Base-by-base conservation (phyloP, 2,113 vertebrate species). In the Pithys albifrons region DNA sequence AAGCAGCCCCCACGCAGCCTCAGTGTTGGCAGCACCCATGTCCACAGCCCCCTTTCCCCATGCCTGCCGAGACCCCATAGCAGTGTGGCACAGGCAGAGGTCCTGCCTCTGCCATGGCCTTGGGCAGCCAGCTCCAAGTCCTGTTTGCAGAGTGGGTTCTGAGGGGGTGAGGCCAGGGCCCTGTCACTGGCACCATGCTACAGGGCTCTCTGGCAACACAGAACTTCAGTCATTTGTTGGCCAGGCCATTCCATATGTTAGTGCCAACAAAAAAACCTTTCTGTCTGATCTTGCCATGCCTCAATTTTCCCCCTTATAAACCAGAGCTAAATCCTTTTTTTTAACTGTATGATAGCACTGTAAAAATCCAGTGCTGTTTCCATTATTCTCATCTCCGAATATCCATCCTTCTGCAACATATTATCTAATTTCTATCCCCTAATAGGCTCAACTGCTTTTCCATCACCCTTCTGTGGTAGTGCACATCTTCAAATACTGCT, bases 51-150 rank as follows among this genome's bases (percentile, higher is more conserved):
- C 49, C 49, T 19, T 9, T 33, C 11, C 39, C 16, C 57, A 16
- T 7, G 24, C 62, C 43, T 6, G 0, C 39, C 23, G 2, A 7
- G 19, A 3, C 4, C 22, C 20, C 10, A 0, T 6, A 0, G 37
- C 55, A 12, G 51, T 71, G 11, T 1, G 0, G 19, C 82, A 2
- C 0, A 4, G 49, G 7, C 72, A 16, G 25, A 1, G 29, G 10
- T 7, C 28, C 69, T 1, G 5, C 9, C 0, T 1, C 51, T 1
- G 8, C 59, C 55, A 48, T 8, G 19, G n/a, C 11, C 64, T 5
- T 0, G 31, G 31, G 20, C 52, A 23, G 59, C 28, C 2, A 0
- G 27, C 0, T 0, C 1, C 0, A 4, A 19, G 57, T 3, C 43
- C 24, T 12, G 39, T 2, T 6, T 1, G 35, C 66, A 46, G 37